phyloP scores from a whole-genome alignment of 2,797 vertebrate genomes.

The Rhinella marina region DNA sequence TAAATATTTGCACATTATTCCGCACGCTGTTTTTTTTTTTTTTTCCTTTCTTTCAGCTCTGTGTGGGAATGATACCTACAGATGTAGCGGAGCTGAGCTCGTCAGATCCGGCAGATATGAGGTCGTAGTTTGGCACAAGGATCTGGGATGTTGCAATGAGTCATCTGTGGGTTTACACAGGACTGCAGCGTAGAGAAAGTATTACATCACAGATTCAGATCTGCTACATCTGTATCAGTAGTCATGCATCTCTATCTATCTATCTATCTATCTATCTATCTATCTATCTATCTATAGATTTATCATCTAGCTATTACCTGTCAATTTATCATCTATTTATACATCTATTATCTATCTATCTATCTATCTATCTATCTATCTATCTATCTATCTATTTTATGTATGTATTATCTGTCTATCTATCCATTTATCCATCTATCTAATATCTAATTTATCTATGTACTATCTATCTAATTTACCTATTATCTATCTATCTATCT shows the following conservation, averaged over 20 bases:
- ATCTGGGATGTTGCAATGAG: neutral
- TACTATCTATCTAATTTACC: neutral
- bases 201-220: neutral
- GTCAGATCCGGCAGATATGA: neutral
- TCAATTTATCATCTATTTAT: neutral
- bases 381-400: neutral
- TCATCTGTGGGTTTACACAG: neutral
- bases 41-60: neutral
- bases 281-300: neutral
- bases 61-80: neutral
- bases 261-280: too few species aligned
- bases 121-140: neutral
- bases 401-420: neutral
- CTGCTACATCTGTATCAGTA: neutral
- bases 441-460: too few species aligned
- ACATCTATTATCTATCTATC: neutral
- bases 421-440: slow-evolving; percentile 4
- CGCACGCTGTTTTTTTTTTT: neutral
- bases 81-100: neutral
- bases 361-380: neutral
- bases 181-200: neutral
- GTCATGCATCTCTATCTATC: too few species aligned
- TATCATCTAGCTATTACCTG: neutral
- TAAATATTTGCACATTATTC: slow-evolving; percentile 43
- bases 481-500: neutral